Evolutionary conservation across 2,888 invertebrate genomes (phyloP).

Genomic region (Zygothrica quintamaculata): DNA sequence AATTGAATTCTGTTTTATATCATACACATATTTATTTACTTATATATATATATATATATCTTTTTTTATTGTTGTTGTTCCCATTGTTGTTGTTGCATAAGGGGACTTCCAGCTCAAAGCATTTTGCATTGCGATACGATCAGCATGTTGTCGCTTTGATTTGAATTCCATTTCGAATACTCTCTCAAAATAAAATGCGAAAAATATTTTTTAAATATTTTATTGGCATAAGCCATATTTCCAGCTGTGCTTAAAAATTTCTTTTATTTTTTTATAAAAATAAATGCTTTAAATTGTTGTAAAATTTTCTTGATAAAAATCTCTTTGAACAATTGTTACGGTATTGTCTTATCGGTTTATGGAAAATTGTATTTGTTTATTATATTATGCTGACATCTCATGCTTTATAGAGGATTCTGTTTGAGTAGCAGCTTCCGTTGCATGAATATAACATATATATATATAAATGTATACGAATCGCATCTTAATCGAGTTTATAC

Average conservation of each 20-base stretch:
- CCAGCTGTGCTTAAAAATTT: no score
- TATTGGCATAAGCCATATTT: no score
- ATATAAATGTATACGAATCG: no score
- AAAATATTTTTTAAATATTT: no score
- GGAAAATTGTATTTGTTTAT: background rate
- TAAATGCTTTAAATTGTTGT: no score
- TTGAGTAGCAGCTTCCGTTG: no score
- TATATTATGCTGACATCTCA: background rate
- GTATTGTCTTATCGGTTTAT: constrained; percentile 11
- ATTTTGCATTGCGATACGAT: constrained; percentile 59
- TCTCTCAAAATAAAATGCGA: no score
- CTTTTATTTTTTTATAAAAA: no score
- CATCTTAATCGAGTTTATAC: background rate
- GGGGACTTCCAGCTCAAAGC: constrained; percentile 40
- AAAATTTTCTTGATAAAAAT: no score
- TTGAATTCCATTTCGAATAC: constrained; percentile 21
- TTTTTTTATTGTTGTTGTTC: constrained; percentile 30
- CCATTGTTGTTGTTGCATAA: constrained; percentile 15
- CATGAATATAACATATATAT: no score
- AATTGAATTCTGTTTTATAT: constrained; percentile 33
- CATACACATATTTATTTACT: constrained; percentile 7
- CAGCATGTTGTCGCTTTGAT: constrained; percentile 46
- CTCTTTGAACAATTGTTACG: no score
- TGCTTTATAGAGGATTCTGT: no score
- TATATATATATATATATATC: constrained; percentile 14